Conservation (phyloP, 2,113 vertebrate species). For the Antechinus stuartii region DNA sequence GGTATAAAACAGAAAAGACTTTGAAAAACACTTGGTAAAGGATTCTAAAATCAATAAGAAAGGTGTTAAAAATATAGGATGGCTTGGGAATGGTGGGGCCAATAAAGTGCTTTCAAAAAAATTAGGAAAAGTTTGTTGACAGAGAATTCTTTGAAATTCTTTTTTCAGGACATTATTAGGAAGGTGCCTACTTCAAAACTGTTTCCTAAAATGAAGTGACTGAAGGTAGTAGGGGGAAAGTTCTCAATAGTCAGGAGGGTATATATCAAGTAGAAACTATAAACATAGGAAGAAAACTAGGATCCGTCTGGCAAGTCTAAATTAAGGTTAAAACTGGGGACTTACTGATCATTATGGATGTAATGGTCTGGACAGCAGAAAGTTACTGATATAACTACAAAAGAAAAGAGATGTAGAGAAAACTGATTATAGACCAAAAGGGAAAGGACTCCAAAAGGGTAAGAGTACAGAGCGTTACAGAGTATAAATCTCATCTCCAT, state of each 20-base stretch:
- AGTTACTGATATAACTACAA: background rate
- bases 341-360: background rate
- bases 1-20: background rate
- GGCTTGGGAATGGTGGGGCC: too few relatives aligned
- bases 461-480: background rate
- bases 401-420: background rate
- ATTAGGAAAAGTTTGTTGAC: background rate
- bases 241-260: background rate
- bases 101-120: background rate
- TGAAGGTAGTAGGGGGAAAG: background rate
- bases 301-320: background rate
- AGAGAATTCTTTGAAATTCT: background rate
- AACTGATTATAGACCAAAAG: background rate
- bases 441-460: background rate
- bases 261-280: background rate
- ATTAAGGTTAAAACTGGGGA: background rate
- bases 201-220: background rate
- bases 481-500: background rate
- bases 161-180: background rate
- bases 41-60: background rate
- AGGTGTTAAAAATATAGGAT: background rate
- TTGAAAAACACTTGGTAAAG: background rate
- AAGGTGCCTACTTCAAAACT: background rate
- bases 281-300: background rate
- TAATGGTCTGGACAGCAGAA: background rate